phyloP scores from a whole-genome alignment of 2,113 vertebrate genomes.

The Serinus canaria region DNA sequence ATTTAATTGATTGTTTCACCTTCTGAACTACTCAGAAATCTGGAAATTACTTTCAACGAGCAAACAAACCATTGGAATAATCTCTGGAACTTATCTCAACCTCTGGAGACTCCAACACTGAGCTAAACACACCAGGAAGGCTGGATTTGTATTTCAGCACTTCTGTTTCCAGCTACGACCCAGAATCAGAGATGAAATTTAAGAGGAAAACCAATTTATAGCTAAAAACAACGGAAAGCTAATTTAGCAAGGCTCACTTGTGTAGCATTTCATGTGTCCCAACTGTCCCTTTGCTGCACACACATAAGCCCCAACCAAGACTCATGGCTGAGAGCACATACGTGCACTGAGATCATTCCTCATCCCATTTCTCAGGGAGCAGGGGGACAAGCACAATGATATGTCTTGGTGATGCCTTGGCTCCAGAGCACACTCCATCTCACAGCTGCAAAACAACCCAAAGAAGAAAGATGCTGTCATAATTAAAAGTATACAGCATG shows the following conservation, averaged over 20 bases:
- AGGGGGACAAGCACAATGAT: background rate
- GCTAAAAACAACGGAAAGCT: background rate
- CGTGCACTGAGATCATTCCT: background rate
- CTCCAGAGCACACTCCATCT: background rate
- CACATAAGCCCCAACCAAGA: background rate
- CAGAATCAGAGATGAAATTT: conserved; percentile 17
- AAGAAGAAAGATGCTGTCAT: background rate
- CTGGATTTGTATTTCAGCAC: conserved; percentile 51
- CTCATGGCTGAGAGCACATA: background rate
- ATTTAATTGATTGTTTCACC: conserved; percentile 34
- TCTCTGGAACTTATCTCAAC: conserved; percentile 40
- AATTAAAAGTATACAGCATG: background rate
- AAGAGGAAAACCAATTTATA: conserved; percentile 18
- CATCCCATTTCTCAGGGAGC: background rate
- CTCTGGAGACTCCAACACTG: background rate
- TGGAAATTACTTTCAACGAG: conserved; percentile 26
- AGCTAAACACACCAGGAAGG: conserved; percentile 32
- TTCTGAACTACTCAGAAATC: conserved; percentile 15
- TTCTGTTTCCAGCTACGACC: conserved; percentile 22
- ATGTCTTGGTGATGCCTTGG: background rate
- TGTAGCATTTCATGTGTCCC: background rate
- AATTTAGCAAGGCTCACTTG: background rate
- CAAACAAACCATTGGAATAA: conserved; percentile 24
- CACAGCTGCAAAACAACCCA: background rate
- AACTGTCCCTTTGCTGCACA: background rate